Evolutionary conservation across 2,888 invertebrate genomes (phyloP), one percentile per base, ranked within the genome.

Genomic region (Cloeon dipterum): DNA sequence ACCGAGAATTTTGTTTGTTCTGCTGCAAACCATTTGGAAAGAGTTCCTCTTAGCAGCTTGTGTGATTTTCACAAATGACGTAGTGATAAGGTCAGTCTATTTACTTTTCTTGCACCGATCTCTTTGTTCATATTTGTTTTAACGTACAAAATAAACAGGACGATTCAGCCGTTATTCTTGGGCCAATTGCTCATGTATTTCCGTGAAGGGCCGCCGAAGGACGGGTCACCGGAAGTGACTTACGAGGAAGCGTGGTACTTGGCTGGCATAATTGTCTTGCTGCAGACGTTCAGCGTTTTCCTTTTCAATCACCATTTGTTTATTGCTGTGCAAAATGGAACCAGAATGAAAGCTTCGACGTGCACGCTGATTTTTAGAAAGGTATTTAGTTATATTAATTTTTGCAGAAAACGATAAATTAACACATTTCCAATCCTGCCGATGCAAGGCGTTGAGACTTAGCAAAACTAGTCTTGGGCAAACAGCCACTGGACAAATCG

Each of bases 401-500:
- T n/a, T n/a, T n/a, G n/a, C n/a, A n/a, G n/a, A n/a, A n/a, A n/a
- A n/a, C n/a, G n/a, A n/a, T n/a, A n/a, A n/a, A n/a, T n/a, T n/a
- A n/a, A n/a, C n/a, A n/a, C n/a, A n/a, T n/a, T n/a, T n/a, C n/a
- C n/a, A n/a, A n/a, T n/a, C n/a, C n/a, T n/a, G n/a, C n/a, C n/a
- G n/a, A 10, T 40, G 40, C 8, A 39, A 47, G 46, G 41, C 43
- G 39, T 32, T 46, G 51, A 59, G 20, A 47, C 62, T 40, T 19
- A 63, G 62, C 43, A 57, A 58, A 43, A 50, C 52, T 8, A 59
- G 66, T 1, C 44, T 68, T 35, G 55, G 57, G 5, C 51, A 61
- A 45, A 63, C 65, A 2, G 63, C 65, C 2, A 56, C 60, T 11
- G 68, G 67, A 1, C 65, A 67, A 45, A 59, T 69, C 46, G 61